These are phyloP conservation scores for Tiliacea citrago DNA, from an alignment of 2,888 invertebrate genomes.

Conservation along the genomic window DNA sequence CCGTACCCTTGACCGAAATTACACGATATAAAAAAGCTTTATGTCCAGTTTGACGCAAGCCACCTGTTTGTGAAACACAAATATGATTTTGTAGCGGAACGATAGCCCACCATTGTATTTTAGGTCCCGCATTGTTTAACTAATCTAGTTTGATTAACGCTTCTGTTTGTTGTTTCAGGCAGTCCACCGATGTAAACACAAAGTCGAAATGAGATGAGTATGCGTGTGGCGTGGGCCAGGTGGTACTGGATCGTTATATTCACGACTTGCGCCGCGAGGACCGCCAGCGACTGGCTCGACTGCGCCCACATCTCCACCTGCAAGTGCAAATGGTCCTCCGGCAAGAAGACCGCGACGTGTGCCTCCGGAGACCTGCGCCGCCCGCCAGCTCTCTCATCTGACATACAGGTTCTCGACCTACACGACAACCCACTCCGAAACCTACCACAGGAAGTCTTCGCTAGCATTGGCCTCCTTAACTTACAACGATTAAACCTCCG, in stretches of 20 bases:
- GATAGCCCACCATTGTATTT: constrained; percentile 67
- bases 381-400: constrained; percentile 92
- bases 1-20: constrained; percentile 74
- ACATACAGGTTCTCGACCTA: constrained; percentile 94
- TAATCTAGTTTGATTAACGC: constrained; percentile 79
- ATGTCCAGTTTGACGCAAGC: constrained; percentile 66
- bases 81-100: constrained; percentile 71
- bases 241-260: constrained; percentile 90
- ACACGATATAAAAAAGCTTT: constrained; percentile 69
- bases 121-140: constrained; percentile 75
- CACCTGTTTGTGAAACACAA: constrained; percentile 74
- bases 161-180: constrained; percentile 86
- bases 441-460: constrained; percentile 95
- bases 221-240: constrained; percentile 90
- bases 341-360: constrained; percentile 97
- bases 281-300: constrained; percentile 95
- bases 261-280: constrained; percentile 88
- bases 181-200: constrained; percentile 87
- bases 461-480: constrained; percentile 94
- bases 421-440: constrained; percentile 95
- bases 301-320: constrained; percentile 96
- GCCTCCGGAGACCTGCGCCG: constrained; percentile 95
- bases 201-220: constrained; percentile 90
- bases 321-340: constrained; percentile 97
- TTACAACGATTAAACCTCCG: constrained; percentile 95